A percentile compares a stretch with the other conserved stretches of the same genome.
Conservation (phyloP, 2,888 invertebrate species). For the Trachelus troglodyta region DNA sequence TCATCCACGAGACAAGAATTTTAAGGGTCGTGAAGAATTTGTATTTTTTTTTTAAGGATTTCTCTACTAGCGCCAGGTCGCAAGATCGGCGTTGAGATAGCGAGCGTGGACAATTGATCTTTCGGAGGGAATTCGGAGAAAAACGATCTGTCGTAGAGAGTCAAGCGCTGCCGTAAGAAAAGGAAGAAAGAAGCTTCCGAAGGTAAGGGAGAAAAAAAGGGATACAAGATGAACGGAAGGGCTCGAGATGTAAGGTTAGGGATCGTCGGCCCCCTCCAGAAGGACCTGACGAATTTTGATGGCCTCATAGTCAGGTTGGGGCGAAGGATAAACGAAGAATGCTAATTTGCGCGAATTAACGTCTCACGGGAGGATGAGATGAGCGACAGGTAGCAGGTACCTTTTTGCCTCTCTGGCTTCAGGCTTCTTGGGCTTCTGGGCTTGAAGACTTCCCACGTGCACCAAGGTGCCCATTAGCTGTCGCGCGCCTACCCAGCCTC, state of each 20-base stretch:
- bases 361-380: not conserved
- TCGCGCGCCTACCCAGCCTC: not conserved
- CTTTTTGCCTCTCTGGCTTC: too few species aligned
- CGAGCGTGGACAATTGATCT: not conserved
- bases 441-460: not conserved
- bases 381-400: not conserved
- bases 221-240: not conserved
- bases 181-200: not conserved
- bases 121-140: not conserved
- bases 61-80: not conserved
- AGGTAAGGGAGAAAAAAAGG: not conserved
- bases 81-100: not conserved
- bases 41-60: not conserved
- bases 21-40: not conserved
- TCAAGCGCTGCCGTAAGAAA: not conserved
- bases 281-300: not conserved
- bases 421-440: not conserved
- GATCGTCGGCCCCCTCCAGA: not conserved
- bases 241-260: not conserved
- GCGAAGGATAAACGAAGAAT: not conserved
- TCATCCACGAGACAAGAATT: not conserved
- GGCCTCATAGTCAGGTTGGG: not conserved
- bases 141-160: not conserved
- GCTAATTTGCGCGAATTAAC: not conserved
- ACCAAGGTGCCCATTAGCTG: not conserved